Evolutionary conservation across 2,797 vertebrate genomes (phyloP).

Genomic region (Phataginus tetradactyla): DNA sequence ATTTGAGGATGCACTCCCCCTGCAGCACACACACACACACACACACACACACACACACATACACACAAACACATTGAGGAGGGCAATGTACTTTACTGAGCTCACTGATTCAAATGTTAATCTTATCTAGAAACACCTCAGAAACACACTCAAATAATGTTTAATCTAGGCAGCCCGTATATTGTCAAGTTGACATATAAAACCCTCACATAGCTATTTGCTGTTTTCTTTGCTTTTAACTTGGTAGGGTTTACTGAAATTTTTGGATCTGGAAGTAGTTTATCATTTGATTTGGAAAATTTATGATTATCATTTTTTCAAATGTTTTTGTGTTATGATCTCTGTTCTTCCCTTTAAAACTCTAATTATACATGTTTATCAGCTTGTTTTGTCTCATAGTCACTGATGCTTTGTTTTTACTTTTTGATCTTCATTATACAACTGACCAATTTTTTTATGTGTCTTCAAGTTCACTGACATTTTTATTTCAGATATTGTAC

Average conservation of each 20-base stretch:
- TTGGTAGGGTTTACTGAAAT: not conserved
- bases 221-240: not conserved
- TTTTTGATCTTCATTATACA: not conserved
- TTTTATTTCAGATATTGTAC: slow-evolving; percentile 11
- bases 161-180: not conserved
- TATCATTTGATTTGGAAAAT: not conserved
- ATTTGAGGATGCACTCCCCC: not conserved
- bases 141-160: not conserved
- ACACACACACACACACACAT: no score
- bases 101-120: not conserved
- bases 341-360: not conserved
- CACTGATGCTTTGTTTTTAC: not conserved
- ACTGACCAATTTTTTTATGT: not conserved
- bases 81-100: not conserved
- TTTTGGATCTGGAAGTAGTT: not conserved
- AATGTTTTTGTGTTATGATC: not conserved
- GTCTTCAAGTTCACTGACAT: not conserved
- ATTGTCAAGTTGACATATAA: not conserved
- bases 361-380: not conserved
- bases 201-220: not conserved
- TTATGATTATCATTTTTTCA: not conserved
- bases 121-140: not conserved
- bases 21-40: no score
- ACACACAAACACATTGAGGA: not conserved
- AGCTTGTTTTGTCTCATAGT: not conserved